Conservation (phyloP, 2,888 invertebrate species). For the Mantis religiosa region DNA sequence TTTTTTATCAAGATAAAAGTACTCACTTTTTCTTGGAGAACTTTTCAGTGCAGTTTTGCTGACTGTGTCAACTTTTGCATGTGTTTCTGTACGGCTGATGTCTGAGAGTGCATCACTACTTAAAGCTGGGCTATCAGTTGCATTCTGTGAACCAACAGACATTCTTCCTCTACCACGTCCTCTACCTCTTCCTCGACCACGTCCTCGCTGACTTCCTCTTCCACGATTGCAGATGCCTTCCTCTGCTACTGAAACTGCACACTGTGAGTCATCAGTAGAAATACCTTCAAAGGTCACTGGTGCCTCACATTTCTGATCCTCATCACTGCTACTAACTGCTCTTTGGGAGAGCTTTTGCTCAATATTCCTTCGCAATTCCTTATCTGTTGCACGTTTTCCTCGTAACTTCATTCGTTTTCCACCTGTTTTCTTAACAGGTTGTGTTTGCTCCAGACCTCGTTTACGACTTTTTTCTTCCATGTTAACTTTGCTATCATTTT, state of each 20-base stretch:
- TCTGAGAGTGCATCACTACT: slow-evolving; percentile 26
- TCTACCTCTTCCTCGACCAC: slow-evolving; percentile 13
- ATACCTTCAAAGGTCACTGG: background rate
- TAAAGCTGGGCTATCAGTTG: slow-evolving; percentile 22
- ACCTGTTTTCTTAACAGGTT: slow-evolving; percentile 34
- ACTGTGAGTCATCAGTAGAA: slow-evolving; percentile 19
- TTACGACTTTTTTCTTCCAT: background rate
- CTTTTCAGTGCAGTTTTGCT: background rate
- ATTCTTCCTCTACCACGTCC: slow-evolving; percentile 13
- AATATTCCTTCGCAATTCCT: slow-evolving; percentile 39
- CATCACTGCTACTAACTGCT: slow-evolving; percentile 25
- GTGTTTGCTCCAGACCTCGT: slow-evolving; percentile 21
- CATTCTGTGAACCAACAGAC: background rate
- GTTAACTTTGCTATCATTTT: slow-evolving; percentile 5
- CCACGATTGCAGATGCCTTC: background rate
- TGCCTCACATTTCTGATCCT: slow-evolving; percentile 2
- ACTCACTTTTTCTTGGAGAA: background rate
- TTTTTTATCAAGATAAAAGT: background rate
- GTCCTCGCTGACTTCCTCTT: slow-evolving; percentile 4
- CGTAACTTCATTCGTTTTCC: slow-evolving; percentile 40
- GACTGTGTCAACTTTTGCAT: background rate
- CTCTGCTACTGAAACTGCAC: background rate
- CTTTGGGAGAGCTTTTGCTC: slow-evolving; percentile 36
- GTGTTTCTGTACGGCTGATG: background rate
- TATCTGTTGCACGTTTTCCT: slow-evolving; percentile 35